Base-by-base conservation (phyloP, 2,113 vertebrate genomes). In the Agapornis roseicollis region DNA sequence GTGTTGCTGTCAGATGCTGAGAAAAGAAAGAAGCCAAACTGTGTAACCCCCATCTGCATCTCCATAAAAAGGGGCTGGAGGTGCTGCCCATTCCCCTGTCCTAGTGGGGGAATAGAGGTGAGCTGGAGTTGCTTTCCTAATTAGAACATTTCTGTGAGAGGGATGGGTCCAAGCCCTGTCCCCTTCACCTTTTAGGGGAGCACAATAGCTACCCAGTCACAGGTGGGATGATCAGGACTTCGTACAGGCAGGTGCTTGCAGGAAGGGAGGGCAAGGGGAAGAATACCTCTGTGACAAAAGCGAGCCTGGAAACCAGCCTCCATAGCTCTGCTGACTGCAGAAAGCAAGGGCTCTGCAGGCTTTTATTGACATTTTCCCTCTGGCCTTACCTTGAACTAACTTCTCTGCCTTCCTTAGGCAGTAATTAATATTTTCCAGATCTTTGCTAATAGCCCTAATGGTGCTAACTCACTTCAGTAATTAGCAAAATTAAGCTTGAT, bases 301-400 rank as follows among this genome's bases (percentile, higher is more conserved):
- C 66, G 74, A 96, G 69, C 69, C 92, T 80, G 69, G 63, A 81
- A 81, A 87, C 23, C 52, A 60, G 69, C 28, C 33, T 73, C 61
- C 76, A 25, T 10, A 73, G 39, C 68, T 60, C 33, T 74, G 37
- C 37, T 81, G 52, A 5, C 55, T 90, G 76, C 42, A 86, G 74
- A 90, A 85, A 16, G 6, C 6, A 4, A 86, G 46, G 29, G 50
- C 33, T 80, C 60, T 56, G 23, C 11, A 42, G 64, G 55, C 76
- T 94, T 91, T 88, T 90, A 66, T 83, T 94, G 92, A 84, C 28
- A 46, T 33, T 88, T 89, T 46, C 49, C 49, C 60, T 86, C 24
- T 52, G 76, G 41, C 72, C 82, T 70, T 88, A 69, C 64, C 90
- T 88, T 83, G 44, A 85, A 72, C 28, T 83, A 90, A 82, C 58